phyloP scores from a whole-genome alignment of 2,113 vertebrate species.

The Neolamprologus cancellatus region DNA sequence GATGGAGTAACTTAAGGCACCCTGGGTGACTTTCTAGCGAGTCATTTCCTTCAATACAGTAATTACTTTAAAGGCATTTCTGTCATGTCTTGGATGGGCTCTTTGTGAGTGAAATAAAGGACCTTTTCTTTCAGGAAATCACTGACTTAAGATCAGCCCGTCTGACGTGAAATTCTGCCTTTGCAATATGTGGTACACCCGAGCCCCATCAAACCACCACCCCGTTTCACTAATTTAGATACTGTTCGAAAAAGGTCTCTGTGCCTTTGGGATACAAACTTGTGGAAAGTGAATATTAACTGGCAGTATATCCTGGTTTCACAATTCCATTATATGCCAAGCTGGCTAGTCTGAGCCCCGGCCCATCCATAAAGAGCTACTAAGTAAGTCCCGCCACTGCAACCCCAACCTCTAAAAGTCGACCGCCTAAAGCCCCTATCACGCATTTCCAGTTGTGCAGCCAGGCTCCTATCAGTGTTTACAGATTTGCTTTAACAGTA shows the following conservation, averaged over 20 bases:
- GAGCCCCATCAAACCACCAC: constrained; percentile 3
- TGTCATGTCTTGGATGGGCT: constrained; percentile 26
- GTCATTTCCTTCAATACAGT: constrained; percentile 29
- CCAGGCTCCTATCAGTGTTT: constrained; percentile 77
- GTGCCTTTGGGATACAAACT: constrained; percentile 53
- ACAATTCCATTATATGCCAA: constrained; percentile 61
- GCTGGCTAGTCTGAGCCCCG: constrained; percentile 56
- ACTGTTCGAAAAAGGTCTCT: constrained; percentile 24
- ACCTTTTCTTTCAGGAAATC: constrained; percentile 32
- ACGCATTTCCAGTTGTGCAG: constrained; percentile 78
- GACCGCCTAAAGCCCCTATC: constrained; percentile 80
- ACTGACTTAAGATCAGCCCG: constrained; percentile 26
- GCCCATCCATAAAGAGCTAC: constrained; percentile 52
- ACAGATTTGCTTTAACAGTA: constrained; percentile 76
- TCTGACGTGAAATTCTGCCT: constrained; percentile 36
- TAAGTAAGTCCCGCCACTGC: constrained; percentile 71
- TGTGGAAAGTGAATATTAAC: constrained; percentile 55
- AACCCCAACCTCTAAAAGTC: constrained; percentile 51
- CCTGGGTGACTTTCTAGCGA: constrained; percentile 19
- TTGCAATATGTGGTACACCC: constrained; percentile 11
- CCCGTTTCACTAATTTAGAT: constrained; percentile 54
- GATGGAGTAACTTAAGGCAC: constrained; percentile 20
- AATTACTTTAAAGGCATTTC: constrained; percentile 53
- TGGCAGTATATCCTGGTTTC: constrained; percentile 47
- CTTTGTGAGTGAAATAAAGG: constrained; percentile 51